Base-by-base conservation (phyloP, 2,797 vertebrate species). In the Microctenopoma steveboyesi region DNA sequence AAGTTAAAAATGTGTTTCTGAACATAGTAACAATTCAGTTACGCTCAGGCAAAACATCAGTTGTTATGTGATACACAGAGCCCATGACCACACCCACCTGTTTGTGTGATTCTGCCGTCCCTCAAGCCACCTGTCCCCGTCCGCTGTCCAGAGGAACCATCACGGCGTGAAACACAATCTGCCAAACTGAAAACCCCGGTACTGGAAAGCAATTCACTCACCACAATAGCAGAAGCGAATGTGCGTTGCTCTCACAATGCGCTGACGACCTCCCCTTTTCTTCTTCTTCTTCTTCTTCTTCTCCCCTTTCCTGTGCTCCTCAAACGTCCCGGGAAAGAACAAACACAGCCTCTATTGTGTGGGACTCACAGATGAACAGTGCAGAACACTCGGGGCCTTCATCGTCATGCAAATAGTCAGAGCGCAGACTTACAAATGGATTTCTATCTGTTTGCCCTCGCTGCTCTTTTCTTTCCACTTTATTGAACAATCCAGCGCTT, bases 301-400 rank as follows among this genome's bases (percentile, higher is more conserved):
- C 89, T 51, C 60, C 78, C 73, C 51, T 71, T 58, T 81, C 68
- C 75, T 74, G 76, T 71, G 79, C 70, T 90, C 78, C 80, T 91
- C 83, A 90, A 90, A 89, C 89, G 92, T 92, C 88, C 92, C 77
- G 86, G 83, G 89, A 88, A 93, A 93, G 92, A 95, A 90, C 72
- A 94, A 95, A 98, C 97, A 99, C 94, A 94, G 93, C 88, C 85
- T 82, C 93, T 95, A 96, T 98, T 99, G 97, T 98, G 90, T 76
- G 69, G 84, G 89, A 87, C 85, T 89, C 91, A 83, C 91, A 93
- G 94, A 92, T 93, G 83, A 94, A 82, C 82, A 72, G 86, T 88
- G 89, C 92, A 89, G 94, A 93, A 95, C 92, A 87, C 91, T 92
- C 89, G 68, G 74, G 88, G 92, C 90, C 93, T 94, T 94, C 94